Evolutionary conservation across 2,888 invertebrate genomes (phyloP).

Genomic region (Amphipoea oculea): DNA sequence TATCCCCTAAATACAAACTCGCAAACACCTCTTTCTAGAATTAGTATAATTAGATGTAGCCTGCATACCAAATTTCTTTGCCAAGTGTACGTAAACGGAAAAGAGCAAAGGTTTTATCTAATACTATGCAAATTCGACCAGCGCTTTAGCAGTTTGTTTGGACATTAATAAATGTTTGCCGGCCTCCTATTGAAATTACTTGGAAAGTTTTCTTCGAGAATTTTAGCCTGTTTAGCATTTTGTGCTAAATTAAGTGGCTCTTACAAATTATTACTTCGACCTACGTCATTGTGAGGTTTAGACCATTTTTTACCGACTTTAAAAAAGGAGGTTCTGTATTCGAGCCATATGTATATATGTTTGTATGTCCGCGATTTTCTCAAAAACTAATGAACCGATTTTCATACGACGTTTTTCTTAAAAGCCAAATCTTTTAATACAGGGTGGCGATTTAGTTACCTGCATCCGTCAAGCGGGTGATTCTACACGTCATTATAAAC

Average conservation of each 20-base stretch:
- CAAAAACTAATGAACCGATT: no score
- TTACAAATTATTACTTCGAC: conserved; percentile 15
- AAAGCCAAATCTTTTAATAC: no score
- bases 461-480: no score
- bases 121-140: conserved; percentile 54
- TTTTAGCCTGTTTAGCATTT: conserved; percentile 46
- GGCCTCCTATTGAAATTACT: conserved; percentile 47
- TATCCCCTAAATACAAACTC: not conserved
- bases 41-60: not conserved
- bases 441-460: no score
- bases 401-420: not conserved
- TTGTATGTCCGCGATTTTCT: no score
- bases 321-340: no score
- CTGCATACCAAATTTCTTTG: not conserved
- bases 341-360: no score
- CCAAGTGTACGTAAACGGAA: not conserved
- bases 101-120: conserved; percentile 34
- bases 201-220: conserved; percentile 29
- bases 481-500: no score
- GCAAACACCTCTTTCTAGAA: not conserved
- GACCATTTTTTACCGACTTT: no score
- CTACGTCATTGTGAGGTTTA: not conserved
- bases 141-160: conserved; percentile 39
- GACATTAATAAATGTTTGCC: conserved; percentile 51
- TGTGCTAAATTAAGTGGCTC: conserved; percentile 12